Base-by-base conservation (phyloP, 2,113 vertebrate species). In the Ochotona curzoniae region DNA sequence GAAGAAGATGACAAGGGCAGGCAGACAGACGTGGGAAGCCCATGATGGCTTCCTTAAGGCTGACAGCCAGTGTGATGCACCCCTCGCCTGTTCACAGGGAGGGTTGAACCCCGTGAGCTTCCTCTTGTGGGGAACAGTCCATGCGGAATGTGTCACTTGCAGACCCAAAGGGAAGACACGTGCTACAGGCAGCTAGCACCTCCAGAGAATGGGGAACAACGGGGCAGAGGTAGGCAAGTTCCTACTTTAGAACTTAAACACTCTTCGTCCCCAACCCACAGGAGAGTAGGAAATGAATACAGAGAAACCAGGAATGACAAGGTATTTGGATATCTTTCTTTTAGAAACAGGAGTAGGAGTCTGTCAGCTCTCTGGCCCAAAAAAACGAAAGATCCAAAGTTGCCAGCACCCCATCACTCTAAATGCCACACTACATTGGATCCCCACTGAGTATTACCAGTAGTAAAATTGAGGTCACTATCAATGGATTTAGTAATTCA, bases 71-170 rank as follows among this genome's bases (percentile, higher is more conserved):
- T 23, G 84, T 76, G 25, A 75, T 49, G n/a, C 23, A 67, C 8
- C 4, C 66, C 12, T 20, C 10, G 64, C 4, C 28, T 20, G 20
- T 38, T 71, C 91, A 26, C 14, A 79, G 8, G 30, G 7, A 23
- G 38, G 8, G 8, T 5, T 12, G 26, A 67, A 21, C 10, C 15
- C 20, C n/a, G 15, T 4, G 9, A 32, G 7, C 7, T n/a, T 49
- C 13, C 35, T 3, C 3, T 49, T 6, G 7, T 44, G n/a, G 20
- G 20, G n/a, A 54, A 1, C 6, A 54, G 10, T 30, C 32, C 7
- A 7, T 18, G 2, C 13, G 18, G 54, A 28, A 51, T 17, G 1
- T 3, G 7, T 32, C 25, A 2, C 1, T 4, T 12, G 0, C 11
- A 44, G 54, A 75, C 44, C 11, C n/a, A 61, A 15, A 66, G 12